Evolutionary conservation across 2,888 invertebrate genomes (phyloP).

Genomic region (Stomorhina lunata): DNA sequence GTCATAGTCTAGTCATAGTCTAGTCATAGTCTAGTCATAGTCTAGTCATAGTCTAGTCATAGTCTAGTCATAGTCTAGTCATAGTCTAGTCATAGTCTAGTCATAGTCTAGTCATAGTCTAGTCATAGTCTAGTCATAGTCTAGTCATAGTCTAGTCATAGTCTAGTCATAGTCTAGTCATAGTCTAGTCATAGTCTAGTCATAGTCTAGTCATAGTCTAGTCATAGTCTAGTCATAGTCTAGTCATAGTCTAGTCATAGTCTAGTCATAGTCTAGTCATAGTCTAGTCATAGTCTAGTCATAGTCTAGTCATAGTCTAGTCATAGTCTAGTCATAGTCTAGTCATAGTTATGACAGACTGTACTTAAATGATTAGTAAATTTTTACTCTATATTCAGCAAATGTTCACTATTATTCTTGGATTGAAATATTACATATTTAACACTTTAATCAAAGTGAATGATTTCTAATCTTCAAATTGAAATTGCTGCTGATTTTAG

Average conservation of each 20-base stretch:
- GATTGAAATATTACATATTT: constrained; percentile 66
- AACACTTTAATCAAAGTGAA: constrained; percentile 60
- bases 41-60: not conserved
- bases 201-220: not conserved
- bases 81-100: not conserved
- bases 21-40: not conserved
- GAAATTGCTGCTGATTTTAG: constrained; percentile 7
- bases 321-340: not conserved
- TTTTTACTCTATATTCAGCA: too few species aligned
- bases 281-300: not conserved
- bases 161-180: not conserved
- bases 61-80: not conserved
- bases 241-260: not conserved
- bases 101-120: not conserved
- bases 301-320: not conserved
- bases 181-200: not conserved
- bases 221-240: not conserved
- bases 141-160: not conserved
- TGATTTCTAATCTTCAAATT: not conserved
- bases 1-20: not conserved
- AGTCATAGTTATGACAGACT: not conserved
- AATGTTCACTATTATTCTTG: too few species aligned
- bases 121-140: not conserved
- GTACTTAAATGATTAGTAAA: too few species aligned
- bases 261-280: not conserved